Evolutionary conservation across 2,797 vertebrate species (phyloP), one percentile per base, ranked within the genome.

Genomic region (Borostomias antarcticus): DNA sequence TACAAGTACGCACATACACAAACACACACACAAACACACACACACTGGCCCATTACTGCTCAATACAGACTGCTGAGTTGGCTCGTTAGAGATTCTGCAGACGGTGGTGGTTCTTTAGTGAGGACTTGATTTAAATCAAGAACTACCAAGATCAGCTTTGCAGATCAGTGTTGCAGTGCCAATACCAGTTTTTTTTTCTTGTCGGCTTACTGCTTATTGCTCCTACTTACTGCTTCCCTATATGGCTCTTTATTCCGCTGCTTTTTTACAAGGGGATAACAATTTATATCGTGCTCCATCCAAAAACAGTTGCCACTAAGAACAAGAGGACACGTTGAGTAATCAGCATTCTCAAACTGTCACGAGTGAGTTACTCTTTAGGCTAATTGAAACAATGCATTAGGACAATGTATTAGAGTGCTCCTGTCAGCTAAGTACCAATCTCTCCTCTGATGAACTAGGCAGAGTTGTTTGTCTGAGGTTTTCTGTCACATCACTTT

Each of bases 41-140:
- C 13, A 62, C 50, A 59, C 51, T 62, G n/a, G 40, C 66, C 23
- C 43, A 64, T 82, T 66, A 76, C 76, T 64, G 73, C 79, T 81
- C 70, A 66, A 64, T 86, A 77, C 82, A 83, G 69, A 70, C 60
- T 84, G 85, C 87, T 88, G 88, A 91, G 74, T 75, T 63, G 66
- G 79, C 86, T 88, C 35, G 13, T 82, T 85, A 70, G 48, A 74
- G 77, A 85, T 89, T 85, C 81, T 83, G 84, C 85, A 81, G 56
- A 62, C 75, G 77, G 71, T 65, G 67, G 67, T 63, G 68, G 48
- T 73, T 76, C 47, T 79, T 84, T 77, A 68, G 74, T 65, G 40
- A 66, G 74, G 74, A 50, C 59, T 69, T 78, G 43, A 77, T 74
- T 82, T 79, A 80, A 86, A 84, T 82, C 52, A 76, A 74, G 67